These are phyloP conservation scores for Equus quagga DNA, from an alignment of 2,113 vertebrate genomes.

Conservation along the genomic window DNA sequence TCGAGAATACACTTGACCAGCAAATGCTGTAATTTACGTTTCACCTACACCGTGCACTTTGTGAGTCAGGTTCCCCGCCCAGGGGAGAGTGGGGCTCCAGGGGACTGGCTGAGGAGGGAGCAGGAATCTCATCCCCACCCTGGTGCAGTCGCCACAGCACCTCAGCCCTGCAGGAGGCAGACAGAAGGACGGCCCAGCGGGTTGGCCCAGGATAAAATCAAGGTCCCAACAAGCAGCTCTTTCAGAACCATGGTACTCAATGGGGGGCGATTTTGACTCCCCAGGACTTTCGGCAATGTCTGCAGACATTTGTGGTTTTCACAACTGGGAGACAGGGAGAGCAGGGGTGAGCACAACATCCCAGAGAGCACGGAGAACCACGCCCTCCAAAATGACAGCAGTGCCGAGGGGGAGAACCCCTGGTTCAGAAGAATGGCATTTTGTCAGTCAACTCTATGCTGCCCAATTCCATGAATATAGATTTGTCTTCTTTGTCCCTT, in stretches of 20 bases:
- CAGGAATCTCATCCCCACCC: not conserved
- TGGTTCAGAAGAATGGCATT: not conserved
- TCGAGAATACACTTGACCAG: not conserved
- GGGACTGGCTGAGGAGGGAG: not conserved
- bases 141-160: rapidly evolving
- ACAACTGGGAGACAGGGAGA: not conserved
- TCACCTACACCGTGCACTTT: rapidly evolving
- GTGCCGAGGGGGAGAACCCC: not conserved
- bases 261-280: too few relatives aligned
- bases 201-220: not conserved
- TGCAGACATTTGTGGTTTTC: not conserved
- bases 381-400: too few relatives aligned
- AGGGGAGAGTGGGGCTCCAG: rapidly evolving
- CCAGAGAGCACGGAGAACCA: not conserved
- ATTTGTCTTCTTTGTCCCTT: not conserved
- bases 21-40: not conserved
- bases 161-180: not conserved
- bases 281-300: not conserved
- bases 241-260: not conserved
- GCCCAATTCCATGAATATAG: not conserved
- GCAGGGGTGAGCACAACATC: not conserved
- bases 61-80: not conserved
- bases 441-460: not conserved
- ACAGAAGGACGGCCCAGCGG: not conserved
- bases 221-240: not conserved